A percentile compares a stretch with the other conserved stretches of the same genome.
Evolutionary conservation across 2,113 vertebrate genomes (phyloP).

Genomic region (Leucopternis melanops): DNA sequence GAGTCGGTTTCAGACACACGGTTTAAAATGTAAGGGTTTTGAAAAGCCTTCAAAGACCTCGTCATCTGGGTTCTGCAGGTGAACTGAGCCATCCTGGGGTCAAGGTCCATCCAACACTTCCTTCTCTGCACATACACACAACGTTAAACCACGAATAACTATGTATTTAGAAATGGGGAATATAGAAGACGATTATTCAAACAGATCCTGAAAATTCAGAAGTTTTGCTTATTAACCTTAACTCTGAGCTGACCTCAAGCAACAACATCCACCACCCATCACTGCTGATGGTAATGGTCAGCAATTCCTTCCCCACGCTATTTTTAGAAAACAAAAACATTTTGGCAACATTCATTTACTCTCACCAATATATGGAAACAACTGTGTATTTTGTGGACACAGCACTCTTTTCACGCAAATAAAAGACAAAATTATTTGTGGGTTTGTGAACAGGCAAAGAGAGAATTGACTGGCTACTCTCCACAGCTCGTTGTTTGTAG

Average conservation of each 20-base stretch:
- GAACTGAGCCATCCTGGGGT: not conserved
- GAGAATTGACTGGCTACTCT: not conserved
- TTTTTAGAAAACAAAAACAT: not conserved
- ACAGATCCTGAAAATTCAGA: not conserved
- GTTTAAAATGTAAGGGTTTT: not conserved
- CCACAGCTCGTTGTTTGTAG: accelerated
- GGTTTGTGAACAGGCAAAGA: not conserved
- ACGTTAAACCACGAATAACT: not conserved
- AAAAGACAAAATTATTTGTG: not conserved
- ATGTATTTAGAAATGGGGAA: not conserved
- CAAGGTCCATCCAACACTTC: not conserved
- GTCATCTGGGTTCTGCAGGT: not conserved
- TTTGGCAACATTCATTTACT: not conserved
- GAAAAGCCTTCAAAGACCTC: not conserved
- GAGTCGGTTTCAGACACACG: not conserved
- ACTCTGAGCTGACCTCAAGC: not conserved
- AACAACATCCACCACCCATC: not conserved
- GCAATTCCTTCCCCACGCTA: not conserved
- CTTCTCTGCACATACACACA: not conserved
- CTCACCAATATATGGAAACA: not conserved
- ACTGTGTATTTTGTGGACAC: accelerated
- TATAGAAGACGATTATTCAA: not conserved
- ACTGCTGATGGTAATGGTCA: not conserved
- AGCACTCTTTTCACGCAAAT: not conserved
- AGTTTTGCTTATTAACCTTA: not conserved